Evolutionary conservation across 2,113 vertebrate species (phyloP).

Genomic region (Podarcis muralis): DNA sequence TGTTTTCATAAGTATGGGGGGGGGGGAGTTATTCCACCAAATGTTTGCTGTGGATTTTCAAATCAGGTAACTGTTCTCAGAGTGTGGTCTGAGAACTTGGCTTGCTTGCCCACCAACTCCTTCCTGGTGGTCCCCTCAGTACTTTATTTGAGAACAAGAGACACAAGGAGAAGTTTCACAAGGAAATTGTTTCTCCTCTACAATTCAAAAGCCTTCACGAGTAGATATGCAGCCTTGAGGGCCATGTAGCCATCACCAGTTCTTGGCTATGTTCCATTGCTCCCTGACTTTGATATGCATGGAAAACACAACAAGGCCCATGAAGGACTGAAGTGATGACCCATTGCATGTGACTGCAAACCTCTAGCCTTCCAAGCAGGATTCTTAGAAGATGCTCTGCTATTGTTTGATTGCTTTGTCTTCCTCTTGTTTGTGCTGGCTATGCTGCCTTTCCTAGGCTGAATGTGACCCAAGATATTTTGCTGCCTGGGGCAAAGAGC

Average conservation of each 20-base stretch:
- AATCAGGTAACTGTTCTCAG: slow-evolving; percentile 55
- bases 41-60: slow-evolving; percentile 10
- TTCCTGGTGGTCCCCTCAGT: slow-evolving; percentile 44
- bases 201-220: neutral
- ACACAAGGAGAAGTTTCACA: neutral
- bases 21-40: slow-evolving; percentile 54
- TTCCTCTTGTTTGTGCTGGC: too few species aligned
- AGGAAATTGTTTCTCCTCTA: neutral
- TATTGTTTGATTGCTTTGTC: too few species aligned
- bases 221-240: neutral
- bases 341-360: neutral
- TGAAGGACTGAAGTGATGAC: neutral
- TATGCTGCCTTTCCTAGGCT: too few species aligned
- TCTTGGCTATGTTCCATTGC: neutral
- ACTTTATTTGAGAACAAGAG: neutral
- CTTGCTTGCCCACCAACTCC: slow-evolving; percentile 33
- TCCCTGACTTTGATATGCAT: neutral
- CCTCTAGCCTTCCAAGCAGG: too few species aligned
- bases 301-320: neutral
- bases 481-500: too few species aligned
- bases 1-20: slow-evolving; percentile 10
- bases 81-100: slow-evolving; percentile 50
- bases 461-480: too few species aligned
- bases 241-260: neutral
- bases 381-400: too few species aligned